Conservation (phyloP, 2,113 vertebrate genomes). For the Odontesthes bonariensis region DNA sequence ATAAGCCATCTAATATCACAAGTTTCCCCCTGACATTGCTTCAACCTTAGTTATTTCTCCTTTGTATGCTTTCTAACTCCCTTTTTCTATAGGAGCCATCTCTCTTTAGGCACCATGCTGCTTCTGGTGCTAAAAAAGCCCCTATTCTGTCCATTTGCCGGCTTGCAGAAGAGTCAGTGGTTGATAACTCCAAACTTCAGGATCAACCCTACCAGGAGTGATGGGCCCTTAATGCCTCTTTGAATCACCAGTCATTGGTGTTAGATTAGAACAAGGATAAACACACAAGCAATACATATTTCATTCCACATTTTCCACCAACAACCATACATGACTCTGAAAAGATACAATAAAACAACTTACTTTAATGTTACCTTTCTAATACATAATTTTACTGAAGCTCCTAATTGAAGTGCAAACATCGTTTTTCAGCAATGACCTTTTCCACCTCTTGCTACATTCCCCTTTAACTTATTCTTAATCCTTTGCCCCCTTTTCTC, state of each 20-base stretch:
- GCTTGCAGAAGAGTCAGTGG: constrained; percentile 9
- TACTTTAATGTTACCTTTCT: constrained; percentile 13
- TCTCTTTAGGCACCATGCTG: constrained; percentile 1
- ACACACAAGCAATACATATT: constrained; percentile 29
- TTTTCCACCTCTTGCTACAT: constrained; percentile 31
- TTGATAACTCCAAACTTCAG: constrained; percentile 24
- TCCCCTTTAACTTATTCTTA: constrained; percentile 23
- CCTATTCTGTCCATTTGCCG: background rate
- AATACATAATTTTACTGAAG: constrained; percentile 5
- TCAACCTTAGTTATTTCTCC: constrained; percentile 27
- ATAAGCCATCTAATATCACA: constrained; percentile 65
- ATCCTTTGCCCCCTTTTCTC: constrained; percentile 10
- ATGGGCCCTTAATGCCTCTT: constrained; percentile 31
- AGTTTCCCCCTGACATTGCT: constrained; percentile 57
- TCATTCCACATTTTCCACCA: constrained; percentile 14
- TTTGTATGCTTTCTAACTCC: constrained; percentile 17
- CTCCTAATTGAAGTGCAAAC: constrained; percentile 24
- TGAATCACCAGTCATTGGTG: constrained; percentile 39
- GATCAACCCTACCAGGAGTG: constrained; percentile 33
- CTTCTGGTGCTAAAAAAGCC: constrained; percentile 1
- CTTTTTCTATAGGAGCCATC: constrained; percentile 11
- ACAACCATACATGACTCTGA: constrained; percentile 8
- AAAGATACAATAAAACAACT: constrained; percentile 8
- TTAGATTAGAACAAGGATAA: constrained; percentile 1
- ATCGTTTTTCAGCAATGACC: constrained; percentile 38